Base-by-base conservation (phyloP, 2,113 vertebrate genomes). In the Litocranius walleri region DNA sequence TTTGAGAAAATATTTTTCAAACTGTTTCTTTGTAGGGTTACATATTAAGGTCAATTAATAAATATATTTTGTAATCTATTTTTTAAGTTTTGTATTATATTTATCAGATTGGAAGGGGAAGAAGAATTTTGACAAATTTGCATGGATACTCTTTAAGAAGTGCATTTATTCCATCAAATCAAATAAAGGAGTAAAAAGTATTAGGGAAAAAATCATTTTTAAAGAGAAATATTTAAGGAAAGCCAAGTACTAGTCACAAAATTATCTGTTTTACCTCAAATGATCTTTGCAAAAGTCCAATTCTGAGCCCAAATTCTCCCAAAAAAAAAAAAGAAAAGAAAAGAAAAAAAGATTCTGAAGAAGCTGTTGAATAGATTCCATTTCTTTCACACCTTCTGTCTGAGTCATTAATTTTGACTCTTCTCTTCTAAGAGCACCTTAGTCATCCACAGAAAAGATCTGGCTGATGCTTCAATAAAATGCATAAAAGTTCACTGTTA, bases 391-490 rank as follows among this genome's bases (percentile, higher is more conserved):
- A 83, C 62, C 33, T 30, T 84, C 21, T 93, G 0, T 19, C 4
- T 95, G 94, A 92, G 29, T 87, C 40, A 97, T 82, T 97, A 97
- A 87, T 93, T 95, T 92, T 93, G 82, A 95, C 83, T 97, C 29
- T 81, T 96, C 36, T 88, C 29, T 90, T 93, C 91, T 93, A 95
- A 91, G 30, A 96, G 10, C 33, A 50, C 10, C 50, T 94, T 88
- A 93, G 85, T 91, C 71, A 97, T 91, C 33, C 83, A 86, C 91
- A 90, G 90, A 94, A 97, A 96, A 80, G 74, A 97, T 84, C 93
- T 97, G 83, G 45, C 50, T 90, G 48, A 54, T 85, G 45, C 88
- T 97, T 97, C 96, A 98, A 88, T 59, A 95, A 95, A 91, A 97
- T 90, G 23, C n/a, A 92, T 96, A 52, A 90, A 95, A 94, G 74